Conservation (phyloP, 2,888 invertebrate genomes). For the Amiota communis region DNA sequence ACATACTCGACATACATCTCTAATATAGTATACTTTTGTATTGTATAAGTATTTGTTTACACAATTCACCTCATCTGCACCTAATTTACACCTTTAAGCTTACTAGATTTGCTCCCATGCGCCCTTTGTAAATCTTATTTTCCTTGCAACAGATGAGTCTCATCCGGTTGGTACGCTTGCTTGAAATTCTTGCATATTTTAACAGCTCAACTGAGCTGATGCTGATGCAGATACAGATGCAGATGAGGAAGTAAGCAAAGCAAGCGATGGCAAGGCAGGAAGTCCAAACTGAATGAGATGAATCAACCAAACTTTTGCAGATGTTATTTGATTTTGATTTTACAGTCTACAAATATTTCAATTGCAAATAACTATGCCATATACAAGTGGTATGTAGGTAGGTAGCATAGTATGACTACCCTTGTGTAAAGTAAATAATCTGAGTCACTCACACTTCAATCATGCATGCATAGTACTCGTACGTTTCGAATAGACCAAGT, state of each 20-base stretch:
- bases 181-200: slow-evolving; percentile 24
- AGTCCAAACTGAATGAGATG: slow-evolving; percentile 4
- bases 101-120: neutral
- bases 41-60: neutral
- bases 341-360: slow-evolving; percentile 38
- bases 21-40: too few species aligned
- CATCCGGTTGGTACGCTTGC: neutral
- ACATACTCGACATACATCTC: too few species aligned
- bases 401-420: too few species aligned
- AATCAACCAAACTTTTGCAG: slow-evolving; percentile 16
- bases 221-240: too few species aligned
- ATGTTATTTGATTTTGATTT: slow-evolving; percentile 44
- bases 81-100: neutral
- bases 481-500: too few species aligned
- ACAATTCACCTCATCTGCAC: neutral
- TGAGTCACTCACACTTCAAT: neutral
- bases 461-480: neutral
- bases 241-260: too few species aligned
- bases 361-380: slow-evolving; percentile 36
- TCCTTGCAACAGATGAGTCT: slow-evolving; percentile 1
- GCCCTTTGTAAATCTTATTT: neutral
- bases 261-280: too few species aligned
- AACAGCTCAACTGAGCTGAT: neutral
- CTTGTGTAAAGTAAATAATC: neutral
- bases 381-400: slow-evolving; percentile 2